Evolutionary conservation across 2,888 invertebrate genomes (phyloP), one percentile per base, ranked within the genome.

Genomic region (Branchellion lobata): DNA sequence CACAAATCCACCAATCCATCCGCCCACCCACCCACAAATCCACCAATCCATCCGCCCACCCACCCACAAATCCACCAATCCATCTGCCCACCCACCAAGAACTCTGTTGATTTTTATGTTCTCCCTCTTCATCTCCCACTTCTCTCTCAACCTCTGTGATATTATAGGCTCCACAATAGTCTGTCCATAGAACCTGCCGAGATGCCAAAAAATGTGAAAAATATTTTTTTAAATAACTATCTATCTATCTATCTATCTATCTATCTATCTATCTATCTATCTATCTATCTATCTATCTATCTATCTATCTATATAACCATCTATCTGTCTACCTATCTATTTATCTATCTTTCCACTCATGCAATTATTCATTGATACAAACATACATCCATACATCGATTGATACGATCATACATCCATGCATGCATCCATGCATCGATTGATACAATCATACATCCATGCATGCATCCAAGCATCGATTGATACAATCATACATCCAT

Each of bases 241-340:
- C 29, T 69, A 69, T 69, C 29, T 69, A 69, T 69, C 29, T 69
- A 14, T 69, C 29, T 69, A 69, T 69, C 5, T 69, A 69, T 27
- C 29, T 69, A 69, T 69, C 29, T 69, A 69, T 69, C 29, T 69
- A 69, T 69, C 29, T 69, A 69, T 69, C 29, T 69, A 69, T 69
- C 29, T 69, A 69, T 27, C 29, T 69, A 69, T 69, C 29, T 69
- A 69, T 69, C 29, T 69, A 69, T 69, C 29, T 69, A 69, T 69
- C 29, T 69, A 69, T 69, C 29, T 69, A 69, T 69, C 29, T 69
- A 69, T 14, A 18, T 69, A 69, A 24, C 29, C 27, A 69, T 69
- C 29, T 69, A 14, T 69, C 29, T 69, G 27, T 69, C 29, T 69
- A 69, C 27, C 29, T 69, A 69, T 69, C 29, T 69, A 69, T 69